Conservation (phyloP, 1,140 invertebrate genomes). For the Venturia canescens region DNA sequence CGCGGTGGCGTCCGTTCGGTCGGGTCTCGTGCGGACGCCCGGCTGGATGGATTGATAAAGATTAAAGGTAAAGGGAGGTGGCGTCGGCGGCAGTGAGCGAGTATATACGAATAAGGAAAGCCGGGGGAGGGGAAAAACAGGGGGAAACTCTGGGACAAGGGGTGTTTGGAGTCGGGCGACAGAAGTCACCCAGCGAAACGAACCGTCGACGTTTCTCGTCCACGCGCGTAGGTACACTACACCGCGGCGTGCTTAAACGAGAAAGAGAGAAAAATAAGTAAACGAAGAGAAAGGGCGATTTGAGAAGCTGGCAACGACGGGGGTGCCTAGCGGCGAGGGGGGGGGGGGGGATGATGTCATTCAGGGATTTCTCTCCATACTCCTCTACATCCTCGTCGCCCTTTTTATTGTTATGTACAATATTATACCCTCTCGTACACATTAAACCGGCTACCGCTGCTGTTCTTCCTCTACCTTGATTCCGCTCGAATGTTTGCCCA, state of each 20-base stretch:
- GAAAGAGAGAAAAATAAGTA: background rate
- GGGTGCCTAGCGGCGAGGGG: background rate
- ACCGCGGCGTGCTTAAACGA: background rate
- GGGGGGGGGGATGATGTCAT: conserved; percentile 72
- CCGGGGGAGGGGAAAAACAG: conserved; percentile 41
- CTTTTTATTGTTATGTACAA: background rate
- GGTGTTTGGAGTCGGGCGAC: conserved; percentile 75
- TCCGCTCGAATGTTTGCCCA: conserved; percentile 34
- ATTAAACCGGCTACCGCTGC: background rate
- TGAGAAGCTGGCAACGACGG: no score
- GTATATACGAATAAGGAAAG: conserved; percentile 10
- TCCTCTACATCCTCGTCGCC: background rate
- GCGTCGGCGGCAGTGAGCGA: conserved; percentile 50
- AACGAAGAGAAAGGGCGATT: background rate
- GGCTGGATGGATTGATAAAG: conserved; percentile 76
- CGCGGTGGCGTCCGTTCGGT: conserved; percentile 71
- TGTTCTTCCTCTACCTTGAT: background rate
- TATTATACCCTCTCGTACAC: background rate
- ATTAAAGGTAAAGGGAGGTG: conserved; percentile 76
- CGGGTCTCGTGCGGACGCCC: conserved; percentile 58
- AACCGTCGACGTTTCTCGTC: conserved; percentile 52
- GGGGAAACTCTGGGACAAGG: conserved; percentile 14
- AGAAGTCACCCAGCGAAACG: conserved; percentile 77
- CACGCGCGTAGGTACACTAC: conserved; percentile 48
- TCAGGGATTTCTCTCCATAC: conserved; percentile 65